phyloP scores from a whole-genome alignment of 1,140 invertebrate species.

The Thaumetopoea pityocampa region DNA sequence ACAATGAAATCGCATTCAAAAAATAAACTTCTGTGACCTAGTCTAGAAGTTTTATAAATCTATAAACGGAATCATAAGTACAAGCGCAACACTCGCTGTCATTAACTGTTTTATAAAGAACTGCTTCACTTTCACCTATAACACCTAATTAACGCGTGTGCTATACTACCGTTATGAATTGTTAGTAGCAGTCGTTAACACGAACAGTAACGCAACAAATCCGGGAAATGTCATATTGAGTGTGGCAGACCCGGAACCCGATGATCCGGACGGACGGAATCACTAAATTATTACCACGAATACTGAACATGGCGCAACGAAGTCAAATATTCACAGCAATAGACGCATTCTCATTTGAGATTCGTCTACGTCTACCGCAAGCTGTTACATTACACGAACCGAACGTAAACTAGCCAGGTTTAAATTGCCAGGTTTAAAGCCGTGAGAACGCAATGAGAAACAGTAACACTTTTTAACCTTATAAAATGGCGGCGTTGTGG shows the following conservation, averaged over 20 bases:
- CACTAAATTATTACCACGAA: not conserved
- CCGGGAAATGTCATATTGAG: slow-evolving; percentile 24
- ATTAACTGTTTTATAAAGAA: too few relatives aligned
- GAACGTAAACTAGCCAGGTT: slow-evolving; percentile 19
- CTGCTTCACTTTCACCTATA: too few relatives aligned
- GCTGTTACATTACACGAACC: not conserved
- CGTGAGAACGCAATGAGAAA: too few relatives aligned
- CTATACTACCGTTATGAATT: slow-evolving; percentile 17
- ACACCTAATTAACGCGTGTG: slow-evolving; percentile 11
- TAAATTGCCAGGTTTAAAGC: too few relatives aligned
- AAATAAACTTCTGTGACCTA: too few relatives aligned
- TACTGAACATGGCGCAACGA: slow-evolving; percentile 2
- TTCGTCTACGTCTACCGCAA: slow-evolving; percentile 6
- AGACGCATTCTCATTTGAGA: slow-evolving; percentile 26
- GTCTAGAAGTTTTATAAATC: too few relatives aligned
- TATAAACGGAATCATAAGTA: too few relatives aligned
- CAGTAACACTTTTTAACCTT: too few relatives aligned
- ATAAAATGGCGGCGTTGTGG: too few relatives aligned
- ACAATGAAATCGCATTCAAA: too few relatives aligned
- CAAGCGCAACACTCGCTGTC: too few relatives aligned
- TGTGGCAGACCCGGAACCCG: slow-evolving; percentile 8
- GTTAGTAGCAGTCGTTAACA: slow-evolving; percentile 18
- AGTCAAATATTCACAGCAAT: slow-evolving; percentile 25
- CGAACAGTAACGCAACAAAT: slow-evolving; percentile 21
- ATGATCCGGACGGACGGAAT: slow-evolving; percentile 9